Evolutionary conservation across 1,140 invertebrate species (phyloP).

Genomic region (Drosophila pandora): DNA sequence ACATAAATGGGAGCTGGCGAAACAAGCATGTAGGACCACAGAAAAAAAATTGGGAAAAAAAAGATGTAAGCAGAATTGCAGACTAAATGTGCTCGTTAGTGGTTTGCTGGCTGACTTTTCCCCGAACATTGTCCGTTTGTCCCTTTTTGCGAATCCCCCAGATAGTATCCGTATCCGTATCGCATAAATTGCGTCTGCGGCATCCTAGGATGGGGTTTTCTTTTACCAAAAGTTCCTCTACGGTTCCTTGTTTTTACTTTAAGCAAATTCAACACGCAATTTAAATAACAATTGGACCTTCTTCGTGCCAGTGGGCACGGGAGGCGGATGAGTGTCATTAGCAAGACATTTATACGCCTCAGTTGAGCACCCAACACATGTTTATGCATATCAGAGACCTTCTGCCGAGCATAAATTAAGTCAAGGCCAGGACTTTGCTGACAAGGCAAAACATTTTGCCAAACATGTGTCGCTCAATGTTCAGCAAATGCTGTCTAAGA

Average conservation of each 20-base stretch:
- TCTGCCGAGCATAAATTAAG: conserved; percentile 58
- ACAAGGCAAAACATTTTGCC: conserved; percentile 46
- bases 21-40: conserved; percentile 13
- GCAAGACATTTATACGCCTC: conserved; percentile 56
- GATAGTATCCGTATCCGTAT: conserved; percentile 32
- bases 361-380: conserved; percentile 40
- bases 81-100: conserved; percentile 68
- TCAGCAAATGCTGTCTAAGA: conserved; percentile 16
- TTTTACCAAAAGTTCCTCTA: conserved; percentile 12
- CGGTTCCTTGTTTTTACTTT: conserved; percentile 41
- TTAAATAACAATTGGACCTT: conserved; percentile 54
- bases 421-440: conserved; percentile 48
- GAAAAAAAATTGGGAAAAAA: conserved; percentile 13
- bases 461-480: conserved; percentile 46
- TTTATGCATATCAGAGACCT: conserved; percentile 48
- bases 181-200: conserved; percentile 36
- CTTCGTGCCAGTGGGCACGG: conserved; percentile 8
- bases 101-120: conserved; percentile 40
- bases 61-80: conserved; percentile 9
- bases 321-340: conserved; percentile 41
- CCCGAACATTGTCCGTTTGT: conserved; percentile 19
- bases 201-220: background rate
- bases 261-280: conserved; percentile 46
- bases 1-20: conserved; percentile 51
- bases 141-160: conserved; percentile 16